Evolutionary conservation across 2,113 vertebrate genomes (phyloP).

Genomic region (Rhineura floridana): DNA sequence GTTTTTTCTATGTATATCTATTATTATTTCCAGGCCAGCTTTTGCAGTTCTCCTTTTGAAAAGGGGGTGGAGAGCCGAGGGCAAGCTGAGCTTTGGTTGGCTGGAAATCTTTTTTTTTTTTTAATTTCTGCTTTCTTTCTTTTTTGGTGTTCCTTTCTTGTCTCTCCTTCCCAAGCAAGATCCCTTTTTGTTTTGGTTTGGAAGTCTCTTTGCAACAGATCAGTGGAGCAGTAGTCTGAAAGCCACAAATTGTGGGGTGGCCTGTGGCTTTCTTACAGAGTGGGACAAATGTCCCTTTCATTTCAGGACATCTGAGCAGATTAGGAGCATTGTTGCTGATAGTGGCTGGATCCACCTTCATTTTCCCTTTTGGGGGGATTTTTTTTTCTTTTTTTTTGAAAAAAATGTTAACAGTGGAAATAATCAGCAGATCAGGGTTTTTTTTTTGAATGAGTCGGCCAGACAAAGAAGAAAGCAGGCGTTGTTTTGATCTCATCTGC

Average conservation of each 20-base stretch:
- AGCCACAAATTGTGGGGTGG: not conserved
- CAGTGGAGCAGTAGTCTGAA: not conserved
- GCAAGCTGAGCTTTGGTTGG: no score
- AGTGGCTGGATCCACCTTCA: not conserved
- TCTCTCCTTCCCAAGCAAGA: not conserved
- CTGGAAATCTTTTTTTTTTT: no score
- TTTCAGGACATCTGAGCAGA: not conserved
- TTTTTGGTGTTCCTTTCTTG: not conserved
- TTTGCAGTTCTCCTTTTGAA: no score
- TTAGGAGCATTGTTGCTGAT: no score
- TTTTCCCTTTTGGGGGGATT: not conserved
- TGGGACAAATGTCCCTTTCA: not conserved
- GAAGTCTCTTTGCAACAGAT: not conserved
- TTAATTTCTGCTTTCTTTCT: not conserved
- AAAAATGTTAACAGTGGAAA: not conserved
- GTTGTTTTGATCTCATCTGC: not conserved
- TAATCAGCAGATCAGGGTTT: not conserved
- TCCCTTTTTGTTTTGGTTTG: not conserved
- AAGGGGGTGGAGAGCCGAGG: no score
- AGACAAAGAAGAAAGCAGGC: not conserved
- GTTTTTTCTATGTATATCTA: no score
- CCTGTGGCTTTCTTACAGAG: no score
- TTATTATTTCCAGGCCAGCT: no score
- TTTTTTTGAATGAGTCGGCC: no score
- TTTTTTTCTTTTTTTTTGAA: no score